Evolutionary conservation across 2,113 vertebrate genomes (phyloP).

Genomic region (Oncorhynchus mykiss): DNA sequence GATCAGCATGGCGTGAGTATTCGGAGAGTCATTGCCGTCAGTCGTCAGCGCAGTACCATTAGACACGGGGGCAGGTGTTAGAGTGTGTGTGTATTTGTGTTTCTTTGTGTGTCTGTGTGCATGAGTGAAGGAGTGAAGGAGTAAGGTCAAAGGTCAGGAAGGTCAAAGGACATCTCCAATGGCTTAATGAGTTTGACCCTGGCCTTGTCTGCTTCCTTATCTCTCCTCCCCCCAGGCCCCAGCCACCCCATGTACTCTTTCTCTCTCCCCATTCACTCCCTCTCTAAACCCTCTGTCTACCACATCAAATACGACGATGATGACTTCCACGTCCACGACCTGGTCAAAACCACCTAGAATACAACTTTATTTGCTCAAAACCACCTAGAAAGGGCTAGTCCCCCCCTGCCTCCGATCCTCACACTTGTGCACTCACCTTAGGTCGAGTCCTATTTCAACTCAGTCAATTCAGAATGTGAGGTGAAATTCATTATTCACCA

Average conservation of each 20-base stretch:
- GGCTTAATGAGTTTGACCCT: not conserved
- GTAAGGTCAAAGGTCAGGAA: not conserved
- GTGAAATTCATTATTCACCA: no score
- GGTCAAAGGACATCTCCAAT: not conserved
- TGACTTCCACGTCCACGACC: conserved; percentile 81
- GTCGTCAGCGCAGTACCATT: not conserved
- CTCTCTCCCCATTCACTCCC: no score
- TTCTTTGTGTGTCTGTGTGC: no score
- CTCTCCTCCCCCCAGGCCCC: not conserved
- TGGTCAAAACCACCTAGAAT: conserved; percentile 79
- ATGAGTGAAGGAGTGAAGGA: not conserved
- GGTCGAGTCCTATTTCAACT: not conserved
- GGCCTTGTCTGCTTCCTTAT: not conserved
- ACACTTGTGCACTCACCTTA: not conserved
- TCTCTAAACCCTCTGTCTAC: conserved; percentile 76
- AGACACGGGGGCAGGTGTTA: not conserved
- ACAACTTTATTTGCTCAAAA: conserved; percentile 73
- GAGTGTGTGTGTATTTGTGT: not conserved
- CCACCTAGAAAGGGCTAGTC: conserved; percentile 62
- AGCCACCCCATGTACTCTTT: no score
- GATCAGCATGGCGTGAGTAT: conserved; percentile 83
- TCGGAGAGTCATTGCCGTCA: not conserved
- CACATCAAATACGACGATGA: conserved; percentile 84
- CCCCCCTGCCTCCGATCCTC: not conserved
- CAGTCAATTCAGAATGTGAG: no score